Evolutionary conservation across 2,113 vertebrate genomes (phyloP).

Genomic region (Microcebus lehilahytsara): DNA sequence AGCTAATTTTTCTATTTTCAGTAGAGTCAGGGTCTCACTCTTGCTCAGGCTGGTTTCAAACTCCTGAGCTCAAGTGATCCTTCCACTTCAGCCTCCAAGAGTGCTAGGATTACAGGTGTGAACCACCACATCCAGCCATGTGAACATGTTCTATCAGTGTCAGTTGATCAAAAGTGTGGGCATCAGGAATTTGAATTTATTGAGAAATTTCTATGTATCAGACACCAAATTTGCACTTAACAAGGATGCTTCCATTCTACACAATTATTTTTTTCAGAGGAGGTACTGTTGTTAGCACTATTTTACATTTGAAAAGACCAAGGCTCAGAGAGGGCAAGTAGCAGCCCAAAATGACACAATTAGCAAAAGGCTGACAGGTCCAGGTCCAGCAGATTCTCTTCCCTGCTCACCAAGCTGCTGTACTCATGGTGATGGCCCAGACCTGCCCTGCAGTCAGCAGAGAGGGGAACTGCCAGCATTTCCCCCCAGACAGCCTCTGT

Average conservation of each 20-base stretch:
- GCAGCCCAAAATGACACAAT: not conserved
- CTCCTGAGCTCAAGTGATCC: too few species aligned
- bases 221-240: not conserved
- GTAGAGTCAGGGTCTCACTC: too few species aligned
- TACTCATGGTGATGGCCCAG: fast-evolving
- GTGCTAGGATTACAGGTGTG: too few species aligned
- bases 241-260: not conserved
- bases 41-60: too few species aligned
- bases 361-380: not conserved
- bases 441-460: not conserved
- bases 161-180: not conserved
- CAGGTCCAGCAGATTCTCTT: not conserved
- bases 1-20: too few species aligned
- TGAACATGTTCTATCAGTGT: not conserved
- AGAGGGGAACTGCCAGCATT: fast-evolving
- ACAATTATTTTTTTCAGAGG: not conserved
- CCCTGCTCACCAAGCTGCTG: fast-evolving
- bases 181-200: not conserved
- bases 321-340: not conserved
- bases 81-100: too few species aligned
- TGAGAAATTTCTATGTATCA: not conserved
- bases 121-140: not conserved
- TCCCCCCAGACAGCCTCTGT: not conserved
- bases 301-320: not conserved
- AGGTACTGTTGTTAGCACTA: not conserved